Conservation (phyloP, 1,140 invertebrate genomes). For the Drosophila pandora region DNA sequence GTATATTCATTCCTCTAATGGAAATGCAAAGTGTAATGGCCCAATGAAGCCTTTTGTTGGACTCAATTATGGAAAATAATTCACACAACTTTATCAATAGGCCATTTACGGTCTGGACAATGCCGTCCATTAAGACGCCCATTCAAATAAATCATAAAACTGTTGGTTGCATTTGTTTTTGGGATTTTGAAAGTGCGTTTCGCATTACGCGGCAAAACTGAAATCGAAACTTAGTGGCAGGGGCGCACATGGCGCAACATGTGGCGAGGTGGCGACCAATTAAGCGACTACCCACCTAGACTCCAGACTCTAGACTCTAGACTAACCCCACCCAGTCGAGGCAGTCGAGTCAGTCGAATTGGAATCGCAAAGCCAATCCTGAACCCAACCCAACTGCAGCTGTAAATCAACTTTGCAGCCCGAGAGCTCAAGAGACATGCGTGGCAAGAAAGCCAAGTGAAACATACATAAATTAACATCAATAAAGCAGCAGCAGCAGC, state of each 20-base stretch:
- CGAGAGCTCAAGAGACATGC: constrained; percentile 47
- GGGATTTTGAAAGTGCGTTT: constrained; percentile 70
- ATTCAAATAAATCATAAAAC: constrained; percentile 64
- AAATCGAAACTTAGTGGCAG: constrained; percentile 40
- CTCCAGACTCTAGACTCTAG: constrained; percentile 3
- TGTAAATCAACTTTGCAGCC: constrained; percentile 53
- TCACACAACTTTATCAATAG: constrained; percentile 45
- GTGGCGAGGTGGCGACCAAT: constrained; percentile 66
- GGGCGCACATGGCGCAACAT: constrained; percentile 52
- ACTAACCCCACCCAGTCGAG: constrained; percentile 26
- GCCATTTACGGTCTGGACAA: constrained; percentile 34
- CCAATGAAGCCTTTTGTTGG: constrained; percentile 17
- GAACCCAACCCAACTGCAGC: constrained; percentile 36
- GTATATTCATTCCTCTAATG: constrained; percentile 1
- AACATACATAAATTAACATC: constrained; percentile 77
- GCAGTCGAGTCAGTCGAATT: background rate
- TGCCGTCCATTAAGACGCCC: constrained; percentile 37
- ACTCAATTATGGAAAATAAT: constrained; percentile 36
- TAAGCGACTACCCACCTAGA: constrained; percentile 60
- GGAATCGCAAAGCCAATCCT: constrained; percentile 21
- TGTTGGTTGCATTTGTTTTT: constrained; percentile 32
- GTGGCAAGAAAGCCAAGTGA: constrained; percentile 66
- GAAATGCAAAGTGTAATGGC: constrained; percentile 15
- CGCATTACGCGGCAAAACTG: constrained; percentile 54
- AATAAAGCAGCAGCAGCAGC: constrained; percentile 61